Percentiles rank a stretch among this genome's conserved stretches.
These are phyloP conservation scores for Tiliacea aurago DNA, from an alignment of 2,888 invertebrate species.

Conservation along the genomic window DNA sequence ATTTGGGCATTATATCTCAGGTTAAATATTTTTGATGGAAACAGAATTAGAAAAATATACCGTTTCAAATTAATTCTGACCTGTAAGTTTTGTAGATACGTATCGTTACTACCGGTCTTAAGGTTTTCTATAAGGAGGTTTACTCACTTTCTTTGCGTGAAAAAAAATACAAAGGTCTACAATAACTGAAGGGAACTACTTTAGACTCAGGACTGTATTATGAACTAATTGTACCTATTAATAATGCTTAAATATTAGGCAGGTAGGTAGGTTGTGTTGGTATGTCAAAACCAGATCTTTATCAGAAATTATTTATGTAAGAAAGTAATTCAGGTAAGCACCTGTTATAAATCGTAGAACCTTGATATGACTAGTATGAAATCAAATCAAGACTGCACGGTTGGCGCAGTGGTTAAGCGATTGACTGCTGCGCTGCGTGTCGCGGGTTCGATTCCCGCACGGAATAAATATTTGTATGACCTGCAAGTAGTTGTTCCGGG, in stretches of 20 bases:
- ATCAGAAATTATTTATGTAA: constrained; percentile 42
- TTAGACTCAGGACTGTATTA: too few species aligned
- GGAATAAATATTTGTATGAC: too few species aligned
- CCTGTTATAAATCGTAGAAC: constrained; percentile 28
- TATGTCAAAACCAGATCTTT: constrained; percentile 23
- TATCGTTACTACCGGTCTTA: background rate
- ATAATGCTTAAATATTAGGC: constrained; percentile 1
- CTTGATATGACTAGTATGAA: constrained; percentile 1
- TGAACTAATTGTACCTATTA: too few species aligned
- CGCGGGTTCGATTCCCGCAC: too few species aligned
- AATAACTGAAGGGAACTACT: too few species aligned
- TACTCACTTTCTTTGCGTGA: too few species aligned
- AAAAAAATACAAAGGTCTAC: too few species aligned
- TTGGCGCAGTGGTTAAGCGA: too few species aligned
- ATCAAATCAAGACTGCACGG: too few species aligned
- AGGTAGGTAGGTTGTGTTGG: too few species aligned
- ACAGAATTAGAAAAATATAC: background rate
- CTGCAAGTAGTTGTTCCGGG: too few species aligned
- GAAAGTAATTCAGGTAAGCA: constrained; percentile 28
- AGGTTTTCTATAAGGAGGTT: background rate
- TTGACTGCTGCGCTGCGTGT: too few species aligned
- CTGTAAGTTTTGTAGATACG: background rate
- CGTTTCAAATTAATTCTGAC: background rate
- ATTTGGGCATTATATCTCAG: background rate
- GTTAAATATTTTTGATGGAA: constrained; percentile 6